phyloP scores from a whole-genome alignment of 2,888 invertebrate species.

The Tiliacea citrago region DNA sequence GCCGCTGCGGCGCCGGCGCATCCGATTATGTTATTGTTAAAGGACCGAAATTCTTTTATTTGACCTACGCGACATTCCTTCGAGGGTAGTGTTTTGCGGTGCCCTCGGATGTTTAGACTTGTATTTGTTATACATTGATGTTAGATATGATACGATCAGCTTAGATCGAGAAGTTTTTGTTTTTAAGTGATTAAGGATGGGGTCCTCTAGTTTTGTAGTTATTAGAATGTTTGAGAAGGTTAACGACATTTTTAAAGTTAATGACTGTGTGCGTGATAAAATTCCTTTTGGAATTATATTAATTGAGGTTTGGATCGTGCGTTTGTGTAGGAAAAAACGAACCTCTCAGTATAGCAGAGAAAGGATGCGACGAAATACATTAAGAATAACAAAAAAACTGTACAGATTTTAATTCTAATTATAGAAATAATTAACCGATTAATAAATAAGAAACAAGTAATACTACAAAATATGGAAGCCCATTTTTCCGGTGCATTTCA shows the following conservation, averaged over 20 bases:
- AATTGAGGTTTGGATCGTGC: slow-evolving; percentile 33
- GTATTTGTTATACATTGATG: slow-evolving; percentile 73
- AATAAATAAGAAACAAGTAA: background rate
- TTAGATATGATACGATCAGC: slow-evolving; percentile 69
- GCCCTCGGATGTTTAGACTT: slow-evolving; percentile 74
- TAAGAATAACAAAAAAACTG: too few species aligned
- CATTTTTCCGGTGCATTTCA: slow-evolving; percentile 69
- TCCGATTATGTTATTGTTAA: slow-evolving; percentile 88
- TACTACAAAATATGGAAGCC: slow-evolving; percentile 36
- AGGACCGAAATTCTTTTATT: slow-evolving; percentile 87
- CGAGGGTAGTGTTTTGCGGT: slow-evolving; percentile 81
- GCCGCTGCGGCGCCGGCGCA: slow-evolving; percentile 87
- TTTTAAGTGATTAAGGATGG: slow-evolving; percentile 54
- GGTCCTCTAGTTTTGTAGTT: slow-evolving; percentile 49
- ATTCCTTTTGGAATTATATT: slow-evolving; percentile 48
- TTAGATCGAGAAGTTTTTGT: slow-evolving; percentile 64
- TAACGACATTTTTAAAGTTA: slow-evolving; percentile 47
- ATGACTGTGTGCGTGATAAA: slow-evolving; percentile 42
- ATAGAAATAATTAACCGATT: background rate
- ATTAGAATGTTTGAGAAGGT: slow-evolving; percentile 47
- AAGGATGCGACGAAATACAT: background rate
- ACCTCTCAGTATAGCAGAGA: background rate
- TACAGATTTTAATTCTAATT: background rate
- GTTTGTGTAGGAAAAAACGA: slow-evolving; percentile 15
- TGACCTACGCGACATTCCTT: slow-evolving; percentile 85